A percentile compares a stretch with the other conserved stretches of the same genome.
Evolutionary conservation across 2,113 vertebrate genomes (phyloP).

Genomic region (Potamarius usumacintae): DNA sequence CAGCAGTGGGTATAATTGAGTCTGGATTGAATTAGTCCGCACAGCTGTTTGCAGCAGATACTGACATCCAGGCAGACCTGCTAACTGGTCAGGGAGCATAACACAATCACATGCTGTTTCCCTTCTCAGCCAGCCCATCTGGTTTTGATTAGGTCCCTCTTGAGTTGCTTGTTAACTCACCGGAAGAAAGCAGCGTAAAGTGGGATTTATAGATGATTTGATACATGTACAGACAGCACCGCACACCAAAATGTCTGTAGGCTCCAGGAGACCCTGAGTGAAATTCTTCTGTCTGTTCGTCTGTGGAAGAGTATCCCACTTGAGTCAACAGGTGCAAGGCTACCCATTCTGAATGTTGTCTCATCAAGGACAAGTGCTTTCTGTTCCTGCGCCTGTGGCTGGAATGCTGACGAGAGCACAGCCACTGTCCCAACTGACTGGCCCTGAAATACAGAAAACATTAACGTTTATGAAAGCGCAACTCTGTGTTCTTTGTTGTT

Average conservation of each 20-base stretch:
- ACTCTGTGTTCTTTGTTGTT: not conserved
- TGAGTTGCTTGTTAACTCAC: conserved; percentile 8
- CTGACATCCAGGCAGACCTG: conserved; percentile 18
- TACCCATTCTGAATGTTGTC: conserved; percentile 37
- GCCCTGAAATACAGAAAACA: not conserved
- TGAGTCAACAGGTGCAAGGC: conserved; percentile 56
- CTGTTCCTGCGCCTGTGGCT: conserved; percentile 9
- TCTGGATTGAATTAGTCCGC: conserved; percentile 40
- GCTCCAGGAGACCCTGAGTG: conserved; percentile 27
- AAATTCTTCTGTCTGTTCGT: conserved; percentile 38
- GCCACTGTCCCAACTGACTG: not conserved
- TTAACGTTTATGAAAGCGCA: conserved; percentile 11
- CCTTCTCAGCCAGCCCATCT: conserved; percentile 32
- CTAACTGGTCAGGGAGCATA: conserved; percentile 21
- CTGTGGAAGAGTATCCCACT: conserved; percentile 28
- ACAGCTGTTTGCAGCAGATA: conserved; percentile 37
- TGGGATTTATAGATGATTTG: not conserved
- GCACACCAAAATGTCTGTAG: not conserved
- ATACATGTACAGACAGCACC: conserved; percentile 1
- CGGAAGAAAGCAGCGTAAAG: not conserved
- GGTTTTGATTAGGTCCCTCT: conserved; percentile 34
- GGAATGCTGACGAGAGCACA: conserved; percentile 31
- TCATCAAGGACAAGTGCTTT: conserved; percentile 49
- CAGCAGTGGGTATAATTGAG: conserved; percentile 16
- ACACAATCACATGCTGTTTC: conserved; percentile 42